Base-by-base conservation (phyloP, 1,140 invertebrate genomes). In the Lordiphosa clarofinis region DNA sequence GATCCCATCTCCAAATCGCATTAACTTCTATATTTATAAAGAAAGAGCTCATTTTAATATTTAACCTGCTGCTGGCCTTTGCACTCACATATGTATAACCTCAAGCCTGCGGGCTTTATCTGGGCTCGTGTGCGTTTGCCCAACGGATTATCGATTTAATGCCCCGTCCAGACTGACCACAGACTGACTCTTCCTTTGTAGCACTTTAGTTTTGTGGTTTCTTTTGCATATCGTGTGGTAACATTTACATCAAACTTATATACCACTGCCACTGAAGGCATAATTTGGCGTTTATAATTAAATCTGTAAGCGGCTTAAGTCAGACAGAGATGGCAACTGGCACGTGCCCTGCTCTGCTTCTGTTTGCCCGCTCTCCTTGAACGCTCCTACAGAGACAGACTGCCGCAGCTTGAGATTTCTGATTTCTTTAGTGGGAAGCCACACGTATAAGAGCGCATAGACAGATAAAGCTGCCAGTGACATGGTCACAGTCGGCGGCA, bases 291-390 rank as follows among this genome's bases (percentile, higher is more conserved):
- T 28, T 40, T 52, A 53, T 68, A 68, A 68, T 68, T 68, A 59
- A 68, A 59, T 59, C 47, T 40, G 64, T 68, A 68, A 67, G 64
- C 64, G 8, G 63, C 64, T 68, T 68, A 67, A 38, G 63, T 24
- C 21, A 24, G 21, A 24, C 4, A 24, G 21, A 24, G 21, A 24
- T 7, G 63, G 36, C 62, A 67, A 59, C 46, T 48, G 31, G 35
- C 47, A 33, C 13, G 24, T 42, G 58, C 37, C 12, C 31, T 24
- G 37, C 4, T 38, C 15, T 35, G 13, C 9, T 12, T 3, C 15
- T 15, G 1, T 15, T 15, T 1, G 15, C 15, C 15, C 10, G 10
- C 21, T 3, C 33, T 28, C 6, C 8, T 33, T n/a, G 6, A 11
- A 11, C 28, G 9, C 24, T 33, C n/a, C 7, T 6, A 8, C 24